Conservation (phyloP, 2,113 vertebrate species). For the Chroicocephalus ridibundus region DNA sequence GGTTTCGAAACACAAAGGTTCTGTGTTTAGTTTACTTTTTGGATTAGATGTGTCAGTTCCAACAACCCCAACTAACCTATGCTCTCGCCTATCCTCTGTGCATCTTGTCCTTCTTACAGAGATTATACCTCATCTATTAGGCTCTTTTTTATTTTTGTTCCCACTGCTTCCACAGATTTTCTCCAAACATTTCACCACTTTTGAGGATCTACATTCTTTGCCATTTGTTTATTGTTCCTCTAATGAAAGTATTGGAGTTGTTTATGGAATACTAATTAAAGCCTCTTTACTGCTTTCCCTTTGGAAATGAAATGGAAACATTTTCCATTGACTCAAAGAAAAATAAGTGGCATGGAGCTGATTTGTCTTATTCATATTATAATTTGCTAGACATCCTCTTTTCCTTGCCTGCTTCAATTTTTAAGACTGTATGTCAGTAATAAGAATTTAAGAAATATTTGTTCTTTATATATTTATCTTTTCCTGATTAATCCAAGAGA, state of each 20-base stretch:
- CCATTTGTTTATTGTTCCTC: constrained; percentile 11
- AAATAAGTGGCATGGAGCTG: background rate
- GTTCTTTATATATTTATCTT: background rate
- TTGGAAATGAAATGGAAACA: background rate
- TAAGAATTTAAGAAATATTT: background rate
- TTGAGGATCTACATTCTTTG: background rate
- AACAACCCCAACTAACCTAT: constrained; percentile 52
- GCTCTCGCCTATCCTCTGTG: constrained; percentile 7
- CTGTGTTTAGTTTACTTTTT: constrained; percentile 60
- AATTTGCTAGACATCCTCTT: background rate
- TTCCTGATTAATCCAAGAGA: background rate
- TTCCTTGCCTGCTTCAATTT: background rate
- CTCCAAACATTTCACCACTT: background rate
- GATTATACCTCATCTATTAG: constrained; percentile 9
- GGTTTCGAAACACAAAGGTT: constrained; percentile 37
- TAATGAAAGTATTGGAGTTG: background rate
- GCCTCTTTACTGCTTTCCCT: background rate
- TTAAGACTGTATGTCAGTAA: background rate
- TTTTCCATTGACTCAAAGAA: background rate
- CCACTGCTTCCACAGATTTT: constrained; percentile 23
- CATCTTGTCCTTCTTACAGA: constrained; percentile 15
- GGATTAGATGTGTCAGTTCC: constrained; percentile 50
- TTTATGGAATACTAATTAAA: constrained; percentile 24
- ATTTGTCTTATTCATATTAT: background rate
- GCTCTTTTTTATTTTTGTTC: constrained; percentile 26